Conservation (phyloP, 2,888 invertebrate genomes). For the Serripes groenlandicus region DNA sequence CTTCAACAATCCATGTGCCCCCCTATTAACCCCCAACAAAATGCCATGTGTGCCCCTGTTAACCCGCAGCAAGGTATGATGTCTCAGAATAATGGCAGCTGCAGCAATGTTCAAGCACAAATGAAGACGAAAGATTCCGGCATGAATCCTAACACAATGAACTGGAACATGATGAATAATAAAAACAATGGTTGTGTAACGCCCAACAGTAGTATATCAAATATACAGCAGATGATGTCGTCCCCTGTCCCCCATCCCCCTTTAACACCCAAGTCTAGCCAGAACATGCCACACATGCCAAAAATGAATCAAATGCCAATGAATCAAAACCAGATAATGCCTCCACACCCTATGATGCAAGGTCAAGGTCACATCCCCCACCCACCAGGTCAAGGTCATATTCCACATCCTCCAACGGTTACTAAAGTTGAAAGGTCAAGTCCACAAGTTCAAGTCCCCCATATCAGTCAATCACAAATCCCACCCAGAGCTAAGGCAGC, state of each 20-base stretch:
- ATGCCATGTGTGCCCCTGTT: slow-evolving; percentile 16
- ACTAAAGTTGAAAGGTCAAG: slow-evolving; percentile 76
- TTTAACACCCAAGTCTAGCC: slow-evolving; percentile 57
- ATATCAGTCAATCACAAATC: slow-evolving; percentile 85
- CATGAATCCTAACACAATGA: slow-evolving; percentile 59
- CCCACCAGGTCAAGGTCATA: slow-evolving; percentile 52
- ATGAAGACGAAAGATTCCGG: slow-evolving; percentile 48
- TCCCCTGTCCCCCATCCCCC: slow-evolving; percentile 64
- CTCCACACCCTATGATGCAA: slow-evolving; percentile 48
- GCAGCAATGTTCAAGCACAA: slow-evolving; percentile 53
- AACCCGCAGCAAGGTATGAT: slow-evolving; percentile 30
- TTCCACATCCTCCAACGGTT: slow-evolving; percentile 55
- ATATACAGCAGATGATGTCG: slow-evolving; percentile 57
- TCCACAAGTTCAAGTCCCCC: slow-evolving; percentile 85
- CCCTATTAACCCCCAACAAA: slow-evolving; percentile 20
- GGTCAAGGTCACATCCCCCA: slow-evolving; percentile 54
- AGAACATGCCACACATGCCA: slow-evolving; percentile 41
- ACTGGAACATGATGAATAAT: slow-evolving; percentile 64
- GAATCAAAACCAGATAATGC: slow-evolving; percentile 15
- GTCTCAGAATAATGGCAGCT: slow-evolving; percentile 13
- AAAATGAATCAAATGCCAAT: slow-evolving; percentile 62
- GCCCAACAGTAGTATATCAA: slow-evolving; percentile 35
- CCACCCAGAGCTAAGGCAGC: slow-evolving; percentile 82
- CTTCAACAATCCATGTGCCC: slow-evolving; percentile 50
- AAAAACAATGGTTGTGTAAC: slow-evolving; percentile 39